Conservation (phyloP, 2,888 invertebrate genomes). For the Hyppa rectilinea region DNA sequence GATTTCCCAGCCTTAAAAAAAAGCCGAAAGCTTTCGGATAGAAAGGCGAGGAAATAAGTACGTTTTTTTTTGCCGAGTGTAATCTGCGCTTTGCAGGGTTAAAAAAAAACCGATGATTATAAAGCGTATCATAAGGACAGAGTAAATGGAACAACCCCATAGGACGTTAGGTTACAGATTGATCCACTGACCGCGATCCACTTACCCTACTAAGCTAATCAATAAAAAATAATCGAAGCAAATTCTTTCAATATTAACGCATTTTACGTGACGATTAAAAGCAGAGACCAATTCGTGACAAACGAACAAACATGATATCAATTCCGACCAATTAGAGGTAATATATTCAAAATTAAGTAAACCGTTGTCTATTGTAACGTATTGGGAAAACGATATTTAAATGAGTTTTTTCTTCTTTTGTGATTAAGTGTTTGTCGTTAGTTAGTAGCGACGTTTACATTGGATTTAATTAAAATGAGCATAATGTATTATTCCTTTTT, state of each 20-base stretch:
- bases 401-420: conserved; percentile 25
- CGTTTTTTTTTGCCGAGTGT: background rate
- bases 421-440: conserved; percentile 28
- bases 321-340: conserved; percentile 39
- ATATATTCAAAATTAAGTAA: conserved; percentile 37
- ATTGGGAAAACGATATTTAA: conserved; percentile 37
- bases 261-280: conserved; percentile 29
- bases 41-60: background rate
- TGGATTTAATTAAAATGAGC: conserved; percentile 18
- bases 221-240: background rate
- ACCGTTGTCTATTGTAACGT: conserved; percentile 25
- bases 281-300: conserved; percentile 25
- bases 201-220: conserved; percentile 3
- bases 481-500: conserved; percentile 17
- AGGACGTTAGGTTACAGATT: conserved; percentile 24
- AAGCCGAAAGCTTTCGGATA: conserved; percentile 9
- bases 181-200: conserved; percentile 41
- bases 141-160: conserved; percentile 24
- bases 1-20: no score
- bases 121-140: conserved; percentile 12
- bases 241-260: conserved; percentile 23
- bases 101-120: no score
- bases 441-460: conserved; percentile 19
- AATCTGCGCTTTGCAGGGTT: background rate
- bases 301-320: conserved; percentile 32